phyloP scores from a whole-genome alignment of 2,797 vertebrate genomes.

The Numenius phaeopus region DNA sequence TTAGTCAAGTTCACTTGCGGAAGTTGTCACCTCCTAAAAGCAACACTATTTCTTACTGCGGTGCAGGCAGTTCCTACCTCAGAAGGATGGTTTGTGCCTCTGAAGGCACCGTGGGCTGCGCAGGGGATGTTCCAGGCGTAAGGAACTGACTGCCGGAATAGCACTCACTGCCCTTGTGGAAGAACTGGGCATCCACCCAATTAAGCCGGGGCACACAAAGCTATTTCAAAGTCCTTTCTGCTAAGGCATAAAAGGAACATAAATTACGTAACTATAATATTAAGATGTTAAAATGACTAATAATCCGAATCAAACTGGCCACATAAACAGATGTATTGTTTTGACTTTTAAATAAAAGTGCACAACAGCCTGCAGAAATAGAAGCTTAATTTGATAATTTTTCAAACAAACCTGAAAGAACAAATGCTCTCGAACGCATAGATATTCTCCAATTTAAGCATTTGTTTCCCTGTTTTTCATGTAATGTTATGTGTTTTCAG shows the following conservation, averaged over 20 bases:
- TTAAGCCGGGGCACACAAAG: not conserved
- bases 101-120: not conserved
- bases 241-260: not conserved
- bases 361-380: not conserved
- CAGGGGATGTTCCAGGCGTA: not conserved
- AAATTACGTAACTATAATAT: not conserved
- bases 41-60: not conserved
- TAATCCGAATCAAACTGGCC: not conserved
- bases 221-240: not conserved
- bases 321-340: not conserved
- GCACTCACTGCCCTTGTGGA: not conserved
- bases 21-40: not conserved
- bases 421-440: not conserved
- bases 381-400: not conserved
- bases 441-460: not conserved
- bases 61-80: not conserved
- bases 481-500: not conserved
- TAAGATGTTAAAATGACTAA: not conserved
- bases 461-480: not conserved
- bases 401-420: not conserved
- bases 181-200: not conserved
- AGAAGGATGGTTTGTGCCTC: not conserved
- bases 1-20: not conserved
- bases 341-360: not conserved
- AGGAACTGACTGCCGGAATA: not conserved